These are phyloP conservation scores for Babylonia areolata DNA, from an alignment of 1,140 invertebrate genomes.

Conservation along the genomic window DNA sequence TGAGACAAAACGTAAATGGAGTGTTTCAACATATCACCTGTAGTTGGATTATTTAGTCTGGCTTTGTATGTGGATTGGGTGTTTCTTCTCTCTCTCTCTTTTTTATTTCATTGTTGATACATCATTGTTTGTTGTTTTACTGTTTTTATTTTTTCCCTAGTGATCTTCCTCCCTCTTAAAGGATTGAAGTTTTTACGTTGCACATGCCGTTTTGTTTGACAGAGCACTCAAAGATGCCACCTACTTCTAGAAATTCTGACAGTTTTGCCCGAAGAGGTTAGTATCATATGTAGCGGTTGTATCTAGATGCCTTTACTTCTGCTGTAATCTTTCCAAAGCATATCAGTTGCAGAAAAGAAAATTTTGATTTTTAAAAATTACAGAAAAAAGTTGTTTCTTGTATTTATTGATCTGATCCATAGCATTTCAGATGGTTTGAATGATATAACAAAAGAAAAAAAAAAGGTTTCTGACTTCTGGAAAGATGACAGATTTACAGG, in stretches of 20 bases:
- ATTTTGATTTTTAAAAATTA: not conserved
- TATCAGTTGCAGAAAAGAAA: not conserved
- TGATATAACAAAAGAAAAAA: not conserved
- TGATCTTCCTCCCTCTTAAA: constrained; percentile 24
- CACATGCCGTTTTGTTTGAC: constrained; percentile 35
- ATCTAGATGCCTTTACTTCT: constrained; percentile 19
- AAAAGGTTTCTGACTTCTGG: not conserved
- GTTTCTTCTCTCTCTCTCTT: constrained; percentile 20
- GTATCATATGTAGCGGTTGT: constrained; percentile 25
- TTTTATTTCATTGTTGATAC: constrained; percentile 11
- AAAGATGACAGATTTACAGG: constrained; percentile 17
- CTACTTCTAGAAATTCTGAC: constrained; percentile 85
- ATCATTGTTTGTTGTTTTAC: not conserved
- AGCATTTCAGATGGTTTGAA: not conserved
- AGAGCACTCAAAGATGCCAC: constrained; percentile 75
- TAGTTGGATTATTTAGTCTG: constrained; percentile 10
- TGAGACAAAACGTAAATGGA: constrained; percentile 7
- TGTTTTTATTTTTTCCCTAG: constrained; percentile 12
- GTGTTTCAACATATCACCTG: not conserved
- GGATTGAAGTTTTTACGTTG: constrained; percentile 30
- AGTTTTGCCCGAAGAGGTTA: constrained; percentile 89
- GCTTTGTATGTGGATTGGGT: constrained; percentile 24
- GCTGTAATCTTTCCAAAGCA: constrained; percentile 4
- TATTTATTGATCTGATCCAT: not conserved
- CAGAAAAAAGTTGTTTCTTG: not conserved